Percentiles rank a stretch among this genome's conserved stretches.
These are phyloP conservation scores for Phalangium opilio DNA, from an alignment of 2,888 invertebrate genomes.

Conservation along the genomic window DNA sequence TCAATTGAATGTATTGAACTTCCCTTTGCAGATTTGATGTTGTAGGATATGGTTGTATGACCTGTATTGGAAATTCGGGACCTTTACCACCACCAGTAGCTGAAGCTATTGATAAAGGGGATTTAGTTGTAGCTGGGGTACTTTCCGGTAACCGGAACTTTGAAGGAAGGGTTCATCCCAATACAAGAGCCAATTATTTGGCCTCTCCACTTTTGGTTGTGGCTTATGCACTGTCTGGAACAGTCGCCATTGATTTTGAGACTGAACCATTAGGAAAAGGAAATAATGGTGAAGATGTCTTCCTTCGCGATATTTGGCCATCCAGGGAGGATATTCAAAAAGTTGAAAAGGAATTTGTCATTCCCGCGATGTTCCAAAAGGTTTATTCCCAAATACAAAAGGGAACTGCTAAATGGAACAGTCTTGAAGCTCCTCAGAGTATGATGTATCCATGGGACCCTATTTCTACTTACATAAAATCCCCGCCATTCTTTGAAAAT, in stretches of 20 bases:
- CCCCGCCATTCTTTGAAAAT: conserved; percentile 83
- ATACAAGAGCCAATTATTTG: conserved; percentile 90
- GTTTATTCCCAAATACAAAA: conserved; percentile 59
- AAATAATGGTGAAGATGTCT: conserved; percentile 58
- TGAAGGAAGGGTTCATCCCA: conserved; percentile 93
- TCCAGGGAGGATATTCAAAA: conserved; percentile 64
- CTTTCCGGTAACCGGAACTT: conserved; percentile 96
- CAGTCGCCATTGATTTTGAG: conserved; percentile 87
- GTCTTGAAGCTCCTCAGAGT: conserved; percentile 57
- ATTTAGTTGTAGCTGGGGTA: conserved; percentile 86
- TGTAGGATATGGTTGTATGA: conserved; percentile 99
- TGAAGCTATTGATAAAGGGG: conserved; percentile 82
- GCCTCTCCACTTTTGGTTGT: conserved; percentile 95
- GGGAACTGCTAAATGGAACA: conserved; percentile 75
- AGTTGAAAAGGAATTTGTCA: conserved; percentile 73
- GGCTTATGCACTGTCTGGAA: conserved; percentile 91
- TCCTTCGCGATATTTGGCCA: conserved; percentile 89
- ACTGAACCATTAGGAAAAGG: conserved; percentile 59
- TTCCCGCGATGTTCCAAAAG: conserved; percentile 92
- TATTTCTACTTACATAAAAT: conserved; percentile 85
- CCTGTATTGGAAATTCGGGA: conserved; percentile 96
- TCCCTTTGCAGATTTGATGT: conserved; percentile 51
- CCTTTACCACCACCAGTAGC: conserved; percentile 82
- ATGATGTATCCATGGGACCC: conserved; percentile 81
- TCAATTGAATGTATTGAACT: too few species aligned